A percentile compares a stretch with the other conserved stretches of the same genome.
Evolutionary conservation across 2,113 vertebrate genomes (phyloP).

Genomic region (Daboia siamensis): DNA sequence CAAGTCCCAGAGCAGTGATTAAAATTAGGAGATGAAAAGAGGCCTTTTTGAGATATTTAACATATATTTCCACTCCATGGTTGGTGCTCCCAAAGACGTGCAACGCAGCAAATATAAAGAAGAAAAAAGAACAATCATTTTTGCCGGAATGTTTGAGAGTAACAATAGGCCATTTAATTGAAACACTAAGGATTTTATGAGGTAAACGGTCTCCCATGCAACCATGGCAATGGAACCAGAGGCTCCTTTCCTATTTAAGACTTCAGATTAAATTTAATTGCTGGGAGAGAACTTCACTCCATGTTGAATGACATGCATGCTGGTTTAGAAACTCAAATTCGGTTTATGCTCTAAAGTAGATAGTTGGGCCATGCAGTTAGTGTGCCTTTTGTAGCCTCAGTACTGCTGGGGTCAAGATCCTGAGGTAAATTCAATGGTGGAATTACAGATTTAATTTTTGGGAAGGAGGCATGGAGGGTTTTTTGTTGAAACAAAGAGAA

Average conservation of each 20-base stretch:
- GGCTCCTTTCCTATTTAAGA: constrained; percentile 27
- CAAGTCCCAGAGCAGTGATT: constrained; percentile 29
- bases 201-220: constrained; percentile 18
- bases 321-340: background rate
- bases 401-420: background rate
- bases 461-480: background rate
- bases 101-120: constrained; percentile 53
- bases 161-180: constrained; percentile 57
- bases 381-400: background rate
- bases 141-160: constrained; percentile 34
- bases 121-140: constrained; percentile 43
- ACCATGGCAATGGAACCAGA: background rate
- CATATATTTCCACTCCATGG: constrained; percentile 23
- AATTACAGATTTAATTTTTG: background rate
- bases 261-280: constrained; percentile 2
- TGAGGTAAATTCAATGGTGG: background rate
- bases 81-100: constrained; percentile 37
- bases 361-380: background rate
- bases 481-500: background rate
- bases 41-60: constrained; percentile 26
- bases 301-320: background rate
- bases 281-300: constrained; percentile 8
- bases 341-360: background rate
- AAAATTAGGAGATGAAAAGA: constrained; percentile 10
- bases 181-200: constrained; percentile 49